Conservation (phyloP, 1,140 invertebrate species). For the Palaemon carinicauda region DNA sequence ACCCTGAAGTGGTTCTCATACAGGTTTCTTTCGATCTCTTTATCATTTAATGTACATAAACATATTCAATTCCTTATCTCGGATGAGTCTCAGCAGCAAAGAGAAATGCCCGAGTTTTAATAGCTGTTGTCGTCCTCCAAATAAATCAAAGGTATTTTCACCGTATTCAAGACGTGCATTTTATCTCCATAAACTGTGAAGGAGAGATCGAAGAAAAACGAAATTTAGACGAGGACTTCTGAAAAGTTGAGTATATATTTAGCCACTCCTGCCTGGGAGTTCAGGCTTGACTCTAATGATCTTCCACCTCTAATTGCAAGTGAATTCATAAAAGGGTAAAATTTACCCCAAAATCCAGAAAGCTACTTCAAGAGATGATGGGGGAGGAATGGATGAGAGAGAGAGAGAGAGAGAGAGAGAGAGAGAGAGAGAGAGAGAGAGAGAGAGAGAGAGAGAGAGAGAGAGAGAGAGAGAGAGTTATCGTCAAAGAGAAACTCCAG, state of each 20-base stretch:
- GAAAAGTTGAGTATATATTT: neutral
- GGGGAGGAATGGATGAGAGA: neutral
- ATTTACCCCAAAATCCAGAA: slow-evolving; percentile 43
- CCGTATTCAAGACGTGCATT: too few species aligned
- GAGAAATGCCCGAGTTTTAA: too few species aligned
- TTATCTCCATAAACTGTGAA: too few species aligned
- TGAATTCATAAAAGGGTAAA: slow-evolving; percentile 44
- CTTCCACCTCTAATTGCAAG: slow-evolving; percentile 48
- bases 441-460: neutral
- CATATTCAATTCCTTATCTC: too few species aligned
- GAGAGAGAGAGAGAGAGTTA: neutral
- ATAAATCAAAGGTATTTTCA: too few species aligned
- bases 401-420: neutral
- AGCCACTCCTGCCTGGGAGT: neutral
- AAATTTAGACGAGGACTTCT: neutral
- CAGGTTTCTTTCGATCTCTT: too few species aligned
- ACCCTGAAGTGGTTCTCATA: too few species aligned
- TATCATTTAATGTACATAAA: too few species aligned
- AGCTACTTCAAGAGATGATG: slow-evolving; percentile 27
- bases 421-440: neutral
- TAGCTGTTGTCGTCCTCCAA: too few species aligned
- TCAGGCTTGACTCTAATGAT: slow-evolving; percentile 28
- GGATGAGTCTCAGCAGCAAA: too few species aligned
- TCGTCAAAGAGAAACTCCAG: neutral
- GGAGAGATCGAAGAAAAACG: too few species aligned